phyloP scores from a whole-genome alignment of 2,797 vertebrate species.

The Anguilla marmorata region DNA sequence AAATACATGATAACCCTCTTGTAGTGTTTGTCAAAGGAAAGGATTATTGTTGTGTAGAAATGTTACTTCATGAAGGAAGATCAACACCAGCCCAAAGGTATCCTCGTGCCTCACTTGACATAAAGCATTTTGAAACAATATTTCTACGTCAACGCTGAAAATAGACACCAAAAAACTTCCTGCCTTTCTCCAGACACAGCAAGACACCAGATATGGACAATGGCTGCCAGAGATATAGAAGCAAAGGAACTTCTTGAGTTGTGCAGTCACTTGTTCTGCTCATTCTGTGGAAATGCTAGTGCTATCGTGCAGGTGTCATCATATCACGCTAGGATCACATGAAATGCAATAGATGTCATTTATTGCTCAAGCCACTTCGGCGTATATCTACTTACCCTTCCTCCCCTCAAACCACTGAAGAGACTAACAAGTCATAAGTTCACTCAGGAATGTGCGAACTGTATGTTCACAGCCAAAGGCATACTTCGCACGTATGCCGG shows the following conservation, averaged over 20 bases:
- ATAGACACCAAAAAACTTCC: slow-evolving; percentile 6
- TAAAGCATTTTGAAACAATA: background rate
- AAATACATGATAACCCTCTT: slow-evolving; percentile 6
- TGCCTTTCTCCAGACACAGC: slow-evolving; percentile 25
- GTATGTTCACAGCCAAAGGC: background rate
- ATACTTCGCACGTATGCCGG: background rate
- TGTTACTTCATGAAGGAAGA: background rate
- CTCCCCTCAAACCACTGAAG: background rate
- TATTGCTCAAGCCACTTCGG: background rate
- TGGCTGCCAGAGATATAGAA: background rate
- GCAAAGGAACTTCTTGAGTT: background rate
- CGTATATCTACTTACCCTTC: background rate
- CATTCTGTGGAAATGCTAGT: background rate
- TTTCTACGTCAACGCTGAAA: background rate
- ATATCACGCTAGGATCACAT: background rate
- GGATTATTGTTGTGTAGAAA: slow-evolving; percentile 21
- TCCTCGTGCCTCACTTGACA: background rate
- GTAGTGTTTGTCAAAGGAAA: background rate
- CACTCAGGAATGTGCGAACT: background rate
- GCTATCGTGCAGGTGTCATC: background rate
- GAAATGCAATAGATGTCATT: background rate
- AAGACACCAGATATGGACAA: slow-evolving; percentile 23
- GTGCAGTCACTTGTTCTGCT: background rate
- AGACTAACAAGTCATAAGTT: background rate
- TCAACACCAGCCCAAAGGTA: slow-evolving; percentile 6